Base-by-base conservation (phyloP, 2,113 vertebrate genomes). In the Thalassarche chlororhynchos region DNA sequence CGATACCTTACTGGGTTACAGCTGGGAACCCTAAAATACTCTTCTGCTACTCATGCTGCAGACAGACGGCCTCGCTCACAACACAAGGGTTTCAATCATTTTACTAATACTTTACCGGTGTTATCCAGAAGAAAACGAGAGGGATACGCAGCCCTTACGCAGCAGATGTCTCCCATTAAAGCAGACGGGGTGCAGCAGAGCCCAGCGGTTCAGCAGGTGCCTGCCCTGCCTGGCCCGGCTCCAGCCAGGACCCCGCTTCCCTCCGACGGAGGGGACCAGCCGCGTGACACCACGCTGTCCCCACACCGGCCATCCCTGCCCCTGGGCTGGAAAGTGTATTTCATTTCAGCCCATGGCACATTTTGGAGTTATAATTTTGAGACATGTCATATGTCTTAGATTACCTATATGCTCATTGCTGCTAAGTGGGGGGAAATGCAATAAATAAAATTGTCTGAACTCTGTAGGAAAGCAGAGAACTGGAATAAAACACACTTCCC, bases 281-380 rank as follows among this genome's bases (percentile, higher is more conserved):
- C 11, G 14, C 2, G 3, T n/a, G 60, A 36, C 72, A 36, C 17
- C 2, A 3, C 0, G 1, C 20, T 44, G 25, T 74, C 40, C 66
- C 40, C 72, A 31, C 36, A 11, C 17, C 5, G 2, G 32, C 15
- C 11, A 19, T 8, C 32, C 68, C 36, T 20, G 36, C 5, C 19
- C 47, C 17, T 7, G 40, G 23, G 65, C 17, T 58, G n/a, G n/a
- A 11, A 23, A 36, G 11, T 4, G 24, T 8, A 14, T 32, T 58
- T 25, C 19, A 6, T 52, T 84, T 46, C 52, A 75, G 28, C 51
- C 75, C 32, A 5, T 1, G 15, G 57, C 38, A 28, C 40, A 3
- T 14, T 34, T 24, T n/a, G 36, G 66, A 74, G 66, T 44, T n/a
- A 25, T 8, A 26, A 12, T 70, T 64, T 23, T 20, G 49, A 46